A percentile compares a stretch with the other conserved stretches of the same genome.
Evolutionary conservation across 2,113 vertebrate species (phyloP).

Genomic region (Bubo scandiacus): DNA sequence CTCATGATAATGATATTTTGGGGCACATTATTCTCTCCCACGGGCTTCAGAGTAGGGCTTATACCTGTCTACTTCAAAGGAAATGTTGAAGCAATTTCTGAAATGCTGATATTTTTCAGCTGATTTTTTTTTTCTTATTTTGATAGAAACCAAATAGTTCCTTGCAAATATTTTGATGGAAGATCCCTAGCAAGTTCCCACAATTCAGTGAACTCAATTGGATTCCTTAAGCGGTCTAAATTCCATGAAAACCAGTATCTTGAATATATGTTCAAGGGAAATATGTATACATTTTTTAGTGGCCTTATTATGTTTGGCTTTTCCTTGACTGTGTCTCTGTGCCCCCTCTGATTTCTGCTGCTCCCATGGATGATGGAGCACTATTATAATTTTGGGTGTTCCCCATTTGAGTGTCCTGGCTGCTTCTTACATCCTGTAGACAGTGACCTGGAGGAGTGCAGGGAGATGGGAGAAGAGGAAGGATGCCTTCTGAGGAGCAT

Average conservation of each 20-base stretch:
- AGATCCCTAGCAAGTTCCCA: background rate
- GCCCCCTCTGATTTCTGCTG: background rate
- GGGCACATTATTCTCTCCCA: slow-evolving; percentile 3
- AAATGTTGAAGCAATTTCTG: background rate
- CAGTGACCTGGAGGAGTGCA: background rate
- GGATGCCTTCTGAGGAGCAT: background rate
- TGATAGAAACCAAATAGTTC: background rate
- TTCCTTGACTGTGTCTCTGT: background rate
- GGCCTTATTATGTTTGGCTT: background rate
- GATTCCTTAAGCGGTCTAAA: background rate
- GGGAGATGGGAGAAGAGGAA: background rate
- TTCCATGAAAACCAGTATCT: background rate
- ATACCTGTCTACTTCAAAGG: background rate
- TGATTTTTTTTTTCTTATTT: background rate
- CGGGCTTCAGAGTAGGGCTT: background rate
- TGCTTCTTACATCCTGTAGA: background rate
- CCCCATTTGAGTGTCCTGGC: background rate
- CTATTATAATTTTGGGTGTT: background rate
- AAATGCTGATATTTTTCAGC: background rate
- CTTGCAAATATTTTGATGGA: slow-evolving; percentile 23
- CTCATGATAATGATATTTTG: background rate
- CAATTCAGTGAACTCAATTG: background rate
- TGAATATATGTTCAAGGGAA: background rate
- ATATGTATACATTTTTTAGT: background rate
- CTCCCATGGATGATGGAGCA: background rate